Base-by-base conservation (phyloP, 2,888 invertebrate genomes). In the Autographa pulchrina region DNA sequence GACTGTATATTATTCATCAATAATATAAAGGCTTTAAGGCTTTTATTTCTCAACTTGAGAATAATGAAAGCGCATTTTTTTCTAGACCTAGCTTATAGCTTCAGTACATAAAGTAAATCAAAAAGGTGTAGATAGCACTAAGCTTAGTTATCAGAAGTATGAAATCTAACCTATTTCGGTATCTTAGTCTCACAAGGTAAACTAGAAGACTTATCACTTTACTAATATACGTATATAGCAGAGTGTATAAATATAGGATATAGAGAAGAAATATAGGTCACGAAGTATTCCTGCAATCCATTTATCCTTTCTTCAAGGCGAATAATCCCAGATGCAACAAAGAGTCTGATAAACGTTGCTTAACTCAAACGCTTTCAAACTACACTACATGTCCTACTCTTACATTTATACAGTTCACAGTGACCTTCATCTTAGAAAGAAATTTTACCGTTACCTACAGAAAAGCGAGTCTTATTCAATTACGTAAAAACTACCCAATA, bases 401-500 rank as follows among this genome's bases (percentile, higher is more conserved):
- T 20, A 54, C 25, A 25, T 56, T 56, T 25, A 25, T 8, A 20
- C 1, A 25, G 20, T 56, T 13, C 13, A 25, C 25, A 13, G 13
- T 25, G 25, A 56, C 54, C 54, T 56, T 56, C 54, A 13, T 13
- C 13, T 25, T 56, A 25, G 9, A 56, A 54, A 18, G 52, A 54
- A 56, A 13, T 56, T 20, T 25, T 56, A 13, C 20, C 54, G 25
- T n/a, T 20, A 54, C 4, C 20, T 13, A 56, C 58, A 72, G 52
- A 38, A 65, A 68, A 63, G 60, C 25, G 35, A 77, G 52, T 71
- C 76, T 80, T 71, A 75, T 75, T 68, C 61, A 78, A 72, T 72
- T 80, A 78, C 80, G 63, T 72, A 68, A 76, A 60, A 68, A 66
- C 68, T 68, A 77, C 18, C 63, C 63, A 77, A 75, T 80, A 48